Evolutionary conservation across 2,113 vertebrate genomes (phyloP), one percentile per base, ranked within the genome.

Genomic region (Micronycteris hirsuta): DNA sequence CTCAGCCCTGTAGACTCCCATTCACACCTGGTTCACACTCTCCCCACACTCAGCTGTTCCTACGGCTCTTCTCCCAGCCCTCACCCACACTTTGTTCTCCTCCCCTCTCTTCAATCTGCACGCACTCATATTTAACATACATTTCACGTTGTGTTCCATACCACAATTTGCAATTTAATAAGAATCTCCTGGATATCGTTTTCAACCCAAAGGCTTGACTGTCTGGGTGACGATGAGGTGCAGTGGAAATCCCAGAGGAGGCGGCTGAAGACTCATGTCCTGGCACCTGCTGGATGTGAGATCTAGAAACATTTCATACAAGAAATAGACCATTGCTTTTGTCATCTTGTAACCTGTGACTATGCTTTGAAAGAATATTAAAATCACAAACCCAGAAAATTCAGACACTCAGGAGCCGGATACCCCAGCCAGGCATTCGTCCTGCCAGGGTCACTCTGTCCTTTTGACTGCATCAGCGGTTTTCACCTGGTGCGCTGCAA

Each of bases 321-420:
- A 36, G 3, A 4, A 14, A 71, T 85, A 91, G 61, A 74, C 77
- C 12, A 12, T 47, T 63, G 14, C 11, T 20, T 67, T 61, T 52
- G 26, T 17, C 26, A 28, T 94, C 49, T 43, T 63, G 38, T 58
- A 49, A 89, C 93, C 22, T 54, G 36, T 33, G 19, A 76, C 12
- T 45, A 24, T 49, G 17, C 74, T 71, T 97, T 52, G 26, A 90
- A 61, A 88, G 12, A 81, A 80, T 81, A 58, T 81, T 67, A 73
- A 56, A 85, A 81, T 85, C 10, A 43, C 36, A 54, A 36, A 61
- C 19, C n/a, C 52, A 12, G 45, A 26, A 93, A 93, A 56, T 10
- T 90, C 58, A 54, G 82, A 73, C 33, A 71, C 5, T 76, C 45
- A 68, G 0, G 45, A 67, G 14, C 17, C 45, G 13, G 15, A 17